Conservation (phyloP, 1,140 invertebrate species). For the Anagrus nilaparvatae region DNA sequence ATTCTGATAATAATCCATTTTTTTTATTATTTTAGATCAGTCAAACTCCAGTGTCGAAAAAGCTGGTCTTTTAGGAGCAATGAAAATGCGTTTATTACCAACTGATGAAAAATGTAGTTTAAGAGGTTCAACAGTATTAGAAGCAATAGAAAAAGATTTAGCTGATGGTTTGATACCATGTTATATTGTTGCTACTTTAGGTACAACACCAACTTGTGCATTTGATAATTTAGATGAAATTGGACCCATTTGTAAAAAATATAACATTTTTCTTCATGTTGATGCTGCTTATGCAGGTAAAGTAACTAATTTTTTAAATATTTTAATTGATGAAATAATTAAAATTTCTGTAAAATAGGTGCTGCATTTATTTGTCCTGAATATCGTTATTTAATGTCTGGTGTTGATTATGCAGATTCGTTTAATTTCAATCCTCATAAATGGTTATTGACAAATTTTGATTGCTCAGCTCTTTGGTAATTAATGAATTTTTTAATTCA, state of each 20-base stretch:
- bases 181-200: slow-evolving; percentile 79
- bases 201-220: slow-evolving; percentile 81
- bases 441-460: slow-evolving; percentile 91
- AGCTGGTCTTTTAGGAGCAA: slow-evolving; percentile 81
- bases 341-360: slow-evolving; percentile 40
- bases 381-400: slow-evolving; percentile 79
- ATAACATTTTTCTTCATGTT: slow-evolving; percentile 80
- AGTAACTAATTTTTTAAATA: background rate
- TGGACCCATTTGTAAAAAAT: slow-evolving; percentile 64
- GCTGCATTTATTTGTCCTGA: slow-evolving; percentile 90
- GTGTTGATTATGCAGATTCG: slow-evolving; percentile 78
- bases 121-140: slow-evolving; percentile 66
- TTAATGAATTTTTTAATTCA: too few relatives aligned
- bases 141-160: slow-evolving; percentile 73
- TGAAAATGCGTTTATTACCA: slow-evolving; percentile 69
- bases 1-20: background rate
- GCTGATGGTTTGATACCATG: slow-evolving; percentile 78
- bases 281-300: slow-evolving; percentile 86
- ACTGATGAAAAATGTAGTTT: slow-evolving; percentile 70
- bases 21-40: slow-evolving; percentile 51
- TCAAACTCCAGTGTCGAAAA: slow-evolving; percentile 91
- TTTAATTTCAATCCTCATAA: slow-evolving; percentile 96
- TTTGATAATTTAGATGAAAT: slow-evolving; percentile 82
- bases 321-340: background rate
- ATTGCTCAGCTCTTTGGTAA: slow-evolving; percentile 83